Percentiles rank a stretch among this genome's conserved stretches.
phyloP scores from a whole-genome alignment of 2,113 vertebrate species.

The Stomatorhinus ivindoensis region DNA sequence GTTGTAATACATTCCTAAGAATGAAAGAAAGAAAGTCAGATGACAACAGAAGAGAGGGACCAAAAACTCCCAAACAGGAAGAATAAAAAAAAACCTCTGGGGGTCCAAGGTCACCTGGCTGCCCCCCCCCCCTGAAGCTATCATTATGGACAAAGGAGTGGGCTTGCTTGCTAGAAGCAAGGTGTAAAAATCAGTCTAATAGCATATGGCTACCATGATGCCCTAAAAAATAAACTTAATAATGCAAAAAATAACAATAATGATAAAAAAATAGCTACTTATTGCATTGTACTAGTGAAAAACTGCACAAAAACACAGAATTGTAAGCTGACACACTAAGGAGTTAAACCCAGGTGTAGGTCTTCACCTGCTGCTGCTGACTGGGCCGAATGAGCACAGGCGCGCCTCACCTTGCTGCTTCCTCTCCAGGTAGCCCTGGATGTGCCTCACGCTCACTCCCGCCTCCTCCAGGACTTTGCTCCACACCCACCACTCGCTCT shows the following conservation, averaged over 20 bases:
- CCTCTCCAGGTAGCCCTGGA: conserved; percentile 74
- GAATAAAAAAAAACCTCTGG: neutral
- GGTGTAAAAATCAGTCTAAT: neutral
- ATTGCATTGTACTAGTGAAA: neutral
- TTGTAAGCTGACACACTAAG: neutral
- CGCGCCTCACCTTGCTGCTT: conserved; percentile 65
- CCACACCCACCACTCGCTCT: conserved; percentile 86
- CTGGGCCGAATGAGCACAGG: too few species aligned
- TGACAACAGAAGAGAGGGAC: neutral
- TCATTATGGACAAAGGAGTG: neutral
- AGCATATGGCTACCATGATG: neutral
- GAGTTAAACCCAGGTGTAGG: neutral
- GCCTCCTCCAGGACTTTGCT: conserved; percentile 60
- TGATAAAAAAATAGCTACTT: neutral
- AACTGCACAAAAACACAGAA: neutral
- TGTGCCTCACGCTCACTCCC: conserved; percentile 58
- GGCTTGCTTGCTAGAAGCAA: neutral
- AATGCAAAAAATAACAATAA: neutral
- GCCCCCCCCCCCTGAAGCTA: neutral
- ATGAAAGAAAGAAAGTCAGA: neutral
- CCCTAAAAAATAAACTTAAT: neutral
- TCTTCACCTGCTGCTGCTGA: neutral
- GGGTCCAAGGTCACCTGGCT: too few species aligned
- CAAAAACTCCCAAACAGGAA: neutral
- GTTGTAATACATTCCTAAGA: neutral